Conservation (phyloP, 2,113 vertebrate genomes). For the Notothenia coriiceps region DNA sequence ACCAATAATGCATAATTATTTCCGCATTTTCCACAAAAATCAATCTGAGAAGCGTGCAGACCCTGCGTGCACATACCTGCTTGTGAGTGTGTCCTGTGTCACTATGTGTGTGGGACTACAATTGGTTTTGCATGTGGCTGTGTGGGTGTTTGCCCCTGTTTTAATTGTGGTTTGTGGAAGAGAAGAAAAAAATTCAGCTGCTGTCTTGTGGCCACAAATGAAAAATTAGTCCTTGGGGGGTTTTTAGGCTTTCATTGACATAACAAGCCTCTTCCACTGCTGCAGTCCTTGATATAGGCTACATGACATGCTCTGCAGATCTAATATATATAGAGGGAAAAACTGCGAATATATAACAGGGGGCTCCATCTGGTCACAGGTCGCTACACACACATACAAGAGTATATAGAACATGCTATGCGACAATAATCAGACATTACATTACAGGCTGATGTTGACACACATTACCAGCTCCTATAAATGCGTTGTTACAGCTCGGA, state of each 20-base stretch:
- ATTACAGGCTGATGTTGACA: constrained; percentile 43
- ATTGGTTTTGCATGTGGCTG: constrained; percentile 1
- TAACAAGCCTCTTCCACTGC: constrained; percentile 28
- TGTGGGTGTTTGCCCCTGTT: constrained; percentile 52
- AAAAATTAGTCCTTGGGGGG: constrained; percentile 42
- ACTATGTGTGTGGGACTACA: neutral
- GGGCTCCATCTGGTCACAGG: constrained; percentile 42
- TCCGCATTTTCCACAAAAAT: neutral
- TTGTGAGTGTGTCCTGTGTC: neutral
- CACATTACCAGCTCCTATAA: constrained; percentile 8
- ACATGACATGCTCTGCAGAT: constrained; percentile 2
- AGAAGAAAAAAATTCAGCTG: constrained; percentile 16
- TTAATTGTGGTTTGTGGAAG: constrained; percentile 48
- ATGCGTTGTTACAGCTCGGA: no score
- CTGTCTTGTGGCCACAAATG: constrained; percentile 44
- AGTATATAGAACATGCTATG: constrained; percentile 69
- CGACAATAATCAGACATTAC: constrained; percentile 73
- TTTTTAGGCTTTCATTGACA: constrained; percentile 40
- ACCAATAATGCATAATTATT: constrained; percentile 13
- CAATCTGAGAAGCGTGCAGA: constrained; percentile 17
- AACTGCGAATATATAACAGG: neutral
- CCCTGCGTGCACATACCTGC: neutral
- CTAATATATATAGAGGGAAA: neutral
- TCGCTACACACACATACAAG: constrained; percentile 31
- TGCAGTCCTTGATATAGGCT: constrained; percentile 39